These are phyloP conservation scores for Trichonephila inaurata DNA, from an alignment of 1,140 invertebrate genomes.

Conservation along the genomic window DNA sequence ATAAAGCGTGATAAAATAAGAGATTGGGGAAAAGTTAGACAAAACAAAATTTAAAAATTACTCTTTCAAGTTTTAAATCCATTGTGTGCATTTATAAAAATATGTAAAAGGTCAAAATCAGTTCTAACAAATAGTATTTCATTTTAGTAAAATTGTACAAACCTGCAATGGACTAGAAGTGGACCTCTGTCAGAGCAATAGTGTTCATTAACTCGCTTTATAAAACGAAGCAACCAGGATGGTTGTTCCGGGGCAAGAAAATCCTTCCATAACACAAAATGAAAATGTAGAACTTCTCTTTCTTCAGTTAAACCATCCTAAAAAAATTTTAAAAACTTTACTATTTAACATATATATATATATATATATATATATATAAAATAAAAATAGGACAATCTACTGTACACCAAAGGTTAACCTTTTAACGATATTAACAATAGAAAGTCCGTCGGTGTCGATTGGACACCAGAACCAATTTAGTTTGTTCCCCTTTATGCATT, in stretches of 20 bases:
- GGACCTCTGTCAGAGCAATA: constrained; percentile 91
- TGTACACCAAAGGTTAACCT: too few species aligned
- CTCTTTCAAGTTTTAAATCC: too few species aligned
- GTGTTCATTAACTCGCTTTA: constrained; percentile 93
- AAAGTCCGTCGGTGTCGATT: too few species aligned
- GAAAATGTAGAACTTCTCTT: constrained; percentile 92
- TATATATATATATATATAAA: too few species aligned
- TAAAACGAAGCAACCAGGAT: constrained; percentile 93
- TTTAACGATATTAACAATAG: too few species aligned
- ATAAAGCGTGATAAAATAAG: too few species aligned
- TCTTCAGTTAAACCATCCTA: constrained; percentile 77
- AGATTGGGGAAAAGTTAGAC: neutral
- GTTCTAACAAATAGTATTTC: neutral
- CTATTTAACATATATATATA: neutral
- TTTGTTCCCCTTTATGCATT: too few species aligned
- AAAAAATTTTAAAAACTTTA: neutral
- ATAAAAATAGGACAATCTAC: neutral
- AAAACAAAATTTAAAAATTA: neutral
- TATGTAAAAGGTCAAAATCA: too few species aligned
- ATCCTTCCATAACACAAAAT: constrained; percentile 97
- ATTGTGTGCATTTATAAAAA: too few species aligned
- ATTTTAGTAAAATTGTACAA: constrained; percentile 4
- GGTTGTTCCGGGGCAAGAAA: constrained; percentile 96
- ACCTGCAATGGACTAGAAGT: constrained; percentile 85
- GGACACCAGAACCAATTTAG: too few species aligned